Evolutionary conservation across 1,140 invertebrate species (phyloP), one percentile per base, ranked within the genome.

Genomic region (Zaprionus inermis): DNA sequence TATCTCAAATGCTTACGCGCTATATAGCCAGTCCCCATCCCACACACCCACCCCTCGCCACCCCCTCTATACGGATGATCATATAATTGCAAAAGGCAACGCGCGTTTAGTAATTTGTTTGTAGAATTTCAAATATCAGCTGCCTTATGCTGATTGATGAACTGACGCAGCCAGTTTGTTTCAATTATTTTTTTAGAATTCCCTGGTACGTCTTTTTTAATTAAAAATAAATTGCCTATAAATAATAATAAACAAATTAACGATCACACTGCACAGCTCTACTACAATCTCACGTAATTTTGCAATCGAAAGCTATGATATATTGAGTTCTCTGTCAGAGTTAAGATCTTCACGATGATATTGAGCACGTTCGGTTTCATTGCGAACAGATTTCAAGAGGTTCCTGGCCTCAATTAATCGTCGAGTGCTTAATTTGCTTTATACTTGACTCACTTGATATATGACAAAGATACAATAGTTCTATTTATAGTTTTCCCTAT

Each of bases 21-120:
- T 72, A 22, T 77, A 61, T 71, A 71, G 36, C 32, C 22, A 18
- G 18, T 0, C 20, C 24, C 28, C n/a, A n/a, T n/a, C 24, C 28
- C 20, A 0, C 24, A 5, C 30, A 28, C 3, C 0, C 24, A 28
- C 18, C 38, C 6, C 1, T 1, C 12, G 7, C 32, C 28, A 49
- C 38, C 16, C n/a, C 9, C 16, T 18, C 36, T n/a, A 14, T 44
- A 1, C 14, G 61, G 46, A 36, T 58, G 52, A 49, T 61, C 51
- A 32, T 55, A 63, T 58, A 74, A 74, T 74, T 74, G 66, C 54
- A 57, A 67, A 67, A 57, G 28, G 41, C 41, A 34, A n/a, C 71
- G 71, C 75, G 79, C 75, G 79, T 76, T 77, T 85, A 79, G 64
- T 85, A 88, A 82, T 85, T 85, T 85, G 82, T 85, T 86, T 85